phyloP scores from a whole-genome alignment of 2,888 invertebrate genomes.

The Euproctis similis region DNA sequence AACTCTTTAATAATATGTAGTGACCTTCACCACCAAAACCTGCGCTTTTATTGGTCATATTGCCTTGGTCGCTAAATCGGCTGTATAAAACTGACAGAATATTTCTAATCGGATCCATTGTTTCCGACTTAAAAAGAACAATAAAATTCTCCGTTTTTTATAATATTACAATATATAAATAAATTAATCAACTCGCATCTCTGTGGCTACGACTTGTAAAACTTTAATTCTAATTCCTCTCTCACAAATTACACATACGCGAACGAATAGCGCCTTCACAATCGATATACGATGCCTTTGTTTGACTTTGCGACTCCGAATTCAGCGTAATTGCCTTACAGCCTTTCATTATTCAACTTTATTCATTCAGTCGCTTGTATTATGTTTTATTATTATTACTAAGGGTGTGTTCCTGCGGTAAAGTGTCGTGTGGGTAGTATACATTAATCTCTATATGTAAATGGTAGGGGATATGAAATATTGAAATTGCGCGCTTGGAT shows the following conservation, averaged over 20 bases:
- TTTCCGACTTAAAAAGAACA: too few species aligned
- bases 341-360: constrained; percentile 75
- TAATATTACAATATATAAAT: too few species aligned
- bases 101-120: too few species aligned
- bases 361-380: constrained; percentile 74
- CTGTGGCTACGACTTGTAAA: constrained; percentile 56
- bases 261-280: constrained; percentile 66
- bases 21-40: too few species aligned
- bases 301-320: constrained; percentile 73
- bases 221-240: constrained; percentile 71
- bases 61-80: too few species aligned
- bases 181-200: constrained; percentile 57
- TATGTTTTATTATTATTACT: too few species aligned
- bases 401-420: constrained; percentile 63
- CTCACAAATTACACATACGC: constrained; percentile 70
- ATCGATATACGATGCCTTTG: constrained; percentile 71
- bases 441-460: constrained; percentile 74
- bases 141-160: too few species aligned
- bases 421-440: constrained; percentile 71
- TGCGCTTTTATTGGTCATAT: constrained; percentile 49
- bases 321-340: constrained; percentile 75
- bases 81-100: too few species aligned
- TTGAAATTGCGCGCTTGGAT: constrained; percentile 59
- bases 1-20: too few species aligned
- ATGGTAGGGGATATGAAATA: constrained; percentile 68